Conservation (phyloP, 2,888 invertebrate species). For the Leptinotarsa haldemani region DNA sequence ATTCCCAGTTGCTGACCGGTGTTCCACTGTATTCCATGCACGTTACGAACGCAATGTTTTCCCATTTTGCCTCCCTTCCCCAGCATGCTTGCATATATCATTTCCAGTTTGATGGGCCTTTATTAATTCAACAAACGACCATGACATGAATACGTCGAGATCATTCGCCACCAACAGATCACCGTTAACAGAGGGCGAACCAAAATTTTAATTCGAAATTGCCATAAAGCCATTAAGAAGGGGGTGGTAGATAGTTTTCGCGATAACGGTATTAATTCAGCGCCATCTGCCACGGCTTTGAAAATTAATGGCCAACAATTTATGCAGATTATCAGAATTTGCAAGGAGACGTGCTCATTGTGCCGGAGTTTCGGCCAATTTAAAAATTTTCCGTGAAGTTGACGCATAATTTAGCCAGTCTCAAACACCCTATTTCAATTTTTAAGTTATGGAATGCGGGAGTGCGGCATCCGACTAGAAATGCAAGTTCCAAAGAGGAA, state of each 20-base stretch:
- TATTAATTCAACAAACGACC: conserved; percentile 4
- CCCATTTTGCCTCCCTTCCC: not conserved
- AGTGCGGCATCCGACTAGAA: conserved; percentile 5
- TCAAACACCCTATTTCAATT: conserved; percentile 10
- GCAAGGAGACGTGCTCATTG: conserved; percentile 34
- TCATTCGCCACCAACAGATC: not conserved
- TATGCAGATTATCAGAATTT: conserved; percentile 47
- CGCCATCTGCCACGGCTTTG: conserved; percentile 38
- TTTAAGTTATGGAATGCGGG: conserved; percentile 9
- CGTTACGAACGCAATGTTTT: not conserved
- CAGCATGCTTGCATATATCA: not conserved
- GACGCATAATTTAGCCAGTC: conserved; percentile 23
- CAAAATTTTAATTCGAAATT: conserved; percentile 27
- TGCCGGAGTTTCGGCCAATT: conserved; percentile 30
- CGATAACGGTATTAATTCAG: conserved; percentile 42
- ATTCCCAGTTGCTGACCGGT: not conserved
- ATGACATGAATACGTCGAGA: conserved; percentile 12
- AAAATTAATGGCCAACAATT: conserved; percentile 48
- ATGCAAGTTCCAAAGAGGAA: conserved; percentile 1
- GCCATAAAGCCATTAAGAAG: conserved; percentile 33
- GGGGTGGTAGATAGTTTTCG: conserved; percentile 31
- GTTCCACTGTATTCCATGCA: not conserved
- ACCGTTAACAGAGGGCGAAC: conserved; percentile 9
- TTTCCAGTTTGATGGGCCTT: not conserved
- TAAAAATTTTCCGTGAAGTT: conserved; percentile 27